Evolutionary conservation across 1,140 invertebrate genomes (phyloP).

Genomic region (Cryptotermes secundus): DNA sequence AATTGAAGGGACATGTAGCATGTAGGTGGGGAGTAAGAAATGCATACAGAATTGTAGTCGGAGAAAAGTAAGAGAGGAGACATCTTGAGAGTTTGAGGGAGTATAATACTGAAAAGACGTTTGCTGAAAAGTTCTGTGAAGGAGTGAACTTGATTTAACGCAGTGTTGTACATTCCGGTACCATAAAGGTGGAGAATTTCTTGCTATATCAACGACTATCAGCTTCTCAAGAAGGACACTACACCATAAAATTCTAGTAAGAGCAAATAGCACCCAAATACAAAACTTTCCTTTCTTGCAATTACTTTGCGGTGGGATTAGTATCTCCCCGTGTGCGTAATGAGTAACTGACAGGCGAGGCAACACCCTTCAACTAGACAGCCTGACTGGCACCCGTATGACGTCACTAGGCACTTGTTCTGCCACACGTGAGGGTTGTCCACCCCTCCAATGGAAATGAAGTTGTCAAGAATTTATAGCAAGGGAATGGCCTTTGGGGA

Average conservation of each 20-base stretch:
- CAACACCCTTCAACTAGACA: not conserved
- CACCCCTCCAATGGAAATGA: not conserved
- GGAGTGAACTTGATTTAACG: no score
- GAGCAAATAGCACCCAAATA: not conserved
- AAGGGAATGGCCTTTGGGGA: not conserved
- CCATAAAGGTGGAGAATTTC: not conserved
- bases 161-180: no score
- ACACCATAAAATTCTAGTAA: no score
- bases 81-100: no score
- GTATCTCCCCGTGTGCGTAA: not conserved
- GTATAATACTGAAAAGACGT: no score
- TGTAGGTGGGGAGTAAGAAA: no score
- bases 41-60: no score
- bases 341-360: not conserved
- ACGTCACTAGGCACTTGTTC: not conserved
- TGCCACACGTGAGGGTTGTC: not conserved
- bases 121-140: no score
- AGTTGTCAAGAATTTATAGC: constrained; percentile 15
- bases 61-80: no score
- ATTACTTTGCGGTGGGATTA: not conserved
- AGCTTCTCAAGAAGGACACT: not conserved
- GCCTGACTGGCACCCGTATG: not conserved
- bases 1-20: no score
- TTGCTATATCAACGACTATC: not conserved
- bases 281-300: not conserved